phyloP scores from a whole-genome alignment of 2,797 vertebrate species.

The Hydrophis major region DNA sequence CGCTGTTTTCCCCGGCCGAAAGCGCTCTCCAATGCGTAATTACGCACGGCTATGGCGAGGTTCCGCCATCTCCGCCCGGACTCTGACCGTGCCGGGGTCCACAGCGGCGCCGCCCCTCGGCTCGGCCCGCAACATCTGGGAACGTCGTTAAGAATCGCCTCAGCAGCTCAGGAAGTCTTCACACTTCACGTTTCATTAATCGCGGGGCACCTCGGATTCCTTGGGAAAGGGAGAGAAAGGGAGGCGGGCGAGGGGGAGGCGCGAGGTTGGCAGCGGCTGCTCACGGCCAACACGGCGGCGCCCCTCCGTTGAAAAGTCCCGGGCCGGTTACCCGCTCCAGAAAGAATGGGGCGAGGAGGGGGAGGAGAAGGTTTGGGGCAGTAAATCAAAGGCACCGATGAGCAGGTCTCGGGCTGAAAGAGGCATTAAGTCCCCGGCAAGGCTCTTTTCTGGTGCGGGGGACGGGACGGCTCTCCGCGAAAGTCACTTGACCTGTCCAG shows the following conservation, averaged over 20 bases:
- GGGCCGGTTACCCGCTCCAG: background rate
- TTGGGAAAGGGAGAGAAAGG: conserved; percentile 72
- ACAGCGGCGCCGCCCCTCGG: conserved; percentile 23
- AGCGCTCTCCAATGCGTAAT: conserved; percentile 13
- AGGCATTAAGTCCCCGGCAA: background rate
- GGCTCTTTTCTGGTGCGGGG: background rate
- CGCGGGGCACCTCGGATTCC: conserved; percentile 83
- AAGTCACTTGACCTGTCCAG: background rate
- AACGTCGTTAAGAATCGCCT: conserved; percentile 85
- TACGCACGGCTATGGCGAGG: conserved; percentile 11
- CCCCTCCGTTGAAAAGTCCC: background rate
- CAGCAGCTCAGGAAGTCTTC: conserved; percentile 89
- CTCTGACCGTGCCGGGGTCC: background rate
- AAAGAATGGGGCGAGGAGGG: background rate
- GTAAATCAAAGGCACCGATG: background rate
- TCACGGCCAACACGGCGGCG: background rate
- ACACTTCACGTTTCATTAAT: conserved; percentile 99
- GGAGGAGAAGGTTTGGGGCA: background rate
- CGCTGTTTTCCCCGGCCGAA: background rate
- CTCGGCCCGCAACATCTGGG: conserved; percentile 82
- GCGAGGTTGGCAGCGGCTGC: background rate
- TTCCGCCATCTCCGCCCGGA: background rate
- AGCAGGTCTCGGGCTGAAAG: background rate
- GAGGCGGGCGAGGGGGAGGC: conserved; percentile 7
- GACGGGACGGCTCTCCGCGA: background rate